Evolutionary conservation across 2,113 vertebrate genomes (phyloP).

Genomic region (Cynopterus brachyotis): DNA sequence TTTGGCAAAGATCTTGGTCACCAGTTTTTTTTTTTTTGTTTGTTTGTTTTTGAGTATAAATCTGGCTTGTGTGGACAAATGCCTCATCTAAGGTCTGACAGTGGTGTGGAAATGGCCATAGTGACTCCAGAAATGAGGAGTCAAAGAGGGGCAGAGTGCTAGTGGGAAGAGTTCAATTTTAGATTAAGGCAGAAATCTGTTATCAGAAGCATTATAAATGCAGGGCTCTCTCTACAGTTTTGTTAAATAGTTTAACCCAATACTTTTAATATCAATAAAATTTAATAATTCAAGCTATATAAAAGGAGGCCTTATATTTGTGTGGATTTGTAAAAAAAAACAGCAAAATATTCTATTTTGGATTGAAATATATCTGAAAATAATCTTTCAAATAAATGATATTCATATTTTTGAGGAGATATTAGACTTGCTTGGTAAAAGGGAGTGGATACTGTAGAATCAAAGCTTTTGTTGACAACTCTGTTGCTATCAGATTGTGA

Average conservation of each 20-base stretch:
- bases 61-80: background rate
- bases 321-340: background rate
- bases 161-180: background rate
- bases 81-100: background rate
- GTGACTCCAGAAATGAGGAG: background rate
- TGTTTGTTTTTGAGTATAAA: background rate
- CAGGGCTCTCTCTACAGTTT: background rate
- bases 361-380: background rate
- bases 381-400: background rate
- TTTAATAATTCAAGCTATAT: background rate
- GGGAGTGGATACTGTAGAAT: background rate
- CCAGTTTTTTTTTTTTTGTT: no score
- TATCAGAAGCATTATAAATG: background rate
- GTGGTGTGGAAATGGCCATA: background rate
- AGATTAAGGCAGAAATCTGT: background rate
- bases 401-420: background rate
- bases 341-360: background rate
- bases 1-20: background rate
- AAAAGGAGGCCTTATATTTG: background rate
- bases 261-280: background rate
- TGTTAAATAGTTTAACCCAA: background rate
- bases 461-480: background rate
- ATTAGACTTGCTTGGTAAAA: background rate
- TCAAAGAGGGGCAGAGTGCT: rapidly evolving
- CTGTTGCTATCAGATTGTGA: background rate